Evolutionary conservation across 2,888 invertebrate species (phyloP).

Genomic region (Pogonocherus hispidulus): DNA sequence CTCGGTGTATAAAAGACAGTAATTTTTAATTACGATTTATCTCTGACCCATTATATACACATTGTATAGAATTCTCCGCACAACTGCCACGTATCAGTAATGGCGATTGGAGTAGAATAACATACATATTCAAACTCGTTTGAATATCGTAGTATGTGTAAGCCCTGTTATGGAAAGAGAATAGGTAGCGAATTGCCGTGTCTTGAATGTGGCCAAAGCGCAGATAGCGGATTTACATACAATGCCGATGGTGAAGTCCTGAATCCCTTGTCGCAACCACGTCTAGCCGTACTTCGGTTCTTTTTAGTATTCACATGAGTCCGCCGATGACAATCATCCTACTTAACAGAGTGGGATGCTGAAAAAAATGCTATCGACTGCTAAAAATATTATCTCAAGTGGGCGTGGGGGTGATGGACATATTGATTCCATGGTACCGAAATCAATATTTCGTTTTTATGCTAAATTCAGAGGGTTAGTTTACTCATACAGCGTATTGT

Average conservation of each 20-base stretch:
- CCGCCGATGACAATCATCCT: slow-evolving; percentile 38
- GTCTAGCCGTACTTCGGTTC: slow-evolving; percentile 35
- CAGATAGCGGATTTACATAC: slow-evolving; percentile 48
- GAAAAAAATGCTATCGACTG: too few relatives aligned
- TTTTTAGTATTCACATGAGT: slow-evolving; percentile 29
- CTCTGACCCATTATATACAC: slow-evolving; percentile 9
- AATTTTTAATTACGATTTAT: slow-evolving; percentile 23
- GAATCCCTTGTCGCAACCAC: slow-evolving; percentile 29
- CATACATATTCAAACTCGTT: slow-evolving; percentile 38
- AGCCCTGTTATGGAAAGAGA: slow-evolving; percentile 50
- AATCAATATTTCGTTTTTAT: too few relatives aligned
- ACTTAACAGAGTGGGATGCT: slow-evolving; percentile 31
- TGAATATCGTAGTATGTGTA: slow-evolving; percentile 43
- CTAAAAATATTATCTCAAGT: slow-evolving; percentile 35
- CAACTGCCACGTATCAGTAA: slow-evolving; percentile 27
- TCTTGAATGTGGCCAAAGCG: slow-evolving; percentile 28
- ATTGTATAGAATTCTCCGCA: slow-evolving; percentile 20
- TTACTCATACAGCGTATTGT: too few relatives aligned
- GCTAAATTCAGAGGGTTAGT: too few relatives aligned
- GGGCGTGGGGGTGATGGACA: too few relatives aligned
- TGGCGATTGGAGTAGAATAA: slow-evolving; percentile 33
- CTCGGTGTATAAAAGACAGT: not conserved
- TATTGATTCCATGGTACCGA: too few relatives aligned
- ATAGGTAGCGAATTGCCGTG: slow-evolving; percentile 37
- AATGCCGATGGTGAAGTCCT: slow-evolving; percentile 38